Evolutionary conservation across 2,888 invertebrate genomes (phyloP), one percentile per base, ranked within the genome.

Genomic region (Glaucopsyche alexis): DNA sequence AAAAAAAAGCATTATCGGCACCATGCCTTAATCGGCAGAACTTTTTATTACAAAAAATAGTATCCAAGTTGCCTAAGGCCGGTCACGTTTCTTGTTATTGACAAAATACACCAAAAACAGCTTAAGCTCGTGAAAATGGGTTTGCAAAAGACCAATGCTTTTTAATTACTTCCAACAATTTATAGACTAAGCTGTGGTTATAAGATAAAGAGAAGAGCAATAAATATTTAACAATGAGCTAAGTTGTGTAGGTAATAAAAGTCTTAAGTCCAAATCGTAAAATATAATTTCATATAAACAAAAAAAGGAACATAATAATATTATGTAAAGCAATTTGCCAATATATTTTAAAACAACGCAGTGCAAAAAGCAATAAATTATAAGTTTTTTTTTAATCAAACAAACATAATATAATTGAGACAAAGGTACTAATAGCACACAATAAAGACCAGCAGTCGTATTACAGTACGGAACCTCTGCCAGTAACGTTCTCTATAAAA

Each of bases 51-150:
- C 66, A 66, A 49, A 29, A 29, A 67, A 47, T 29, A 67, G 49
- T 49, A 69, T 69, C 49, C 47, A 13, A 49, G 49, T 29, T 69
- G 69, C 69, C 47, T 69, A 49, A 16, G 69, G 47, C 69, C 49
- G 69, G 69, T 69, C 69, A 69, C 69, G 69, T 69, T 19, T 19
- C 47, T 6, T 19, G 69, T 47, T 49, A 69, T 69, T 69, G 69
- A 29, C 47, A 47, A 69, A 65, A 47, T 69, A 45, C 69, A 47
- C 29, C 69, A 47, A 69, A 60, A 49, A 47, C 69, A 45, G 42
- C 67, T 67, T 19, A 42, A 42, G 45, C 67, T 6, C 0, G 9
- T 5, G 16, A 42, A 67, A 42, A 45, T 13, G 19, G 11, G 29
- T 60, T 19, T 60, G 29, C 29, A 13, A 47, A 8, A 7, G 60